phyloP scores from a whole-genome alignment of 1,140 invertebrate genomes.

The Rhizoglyphus robini region DNA sequence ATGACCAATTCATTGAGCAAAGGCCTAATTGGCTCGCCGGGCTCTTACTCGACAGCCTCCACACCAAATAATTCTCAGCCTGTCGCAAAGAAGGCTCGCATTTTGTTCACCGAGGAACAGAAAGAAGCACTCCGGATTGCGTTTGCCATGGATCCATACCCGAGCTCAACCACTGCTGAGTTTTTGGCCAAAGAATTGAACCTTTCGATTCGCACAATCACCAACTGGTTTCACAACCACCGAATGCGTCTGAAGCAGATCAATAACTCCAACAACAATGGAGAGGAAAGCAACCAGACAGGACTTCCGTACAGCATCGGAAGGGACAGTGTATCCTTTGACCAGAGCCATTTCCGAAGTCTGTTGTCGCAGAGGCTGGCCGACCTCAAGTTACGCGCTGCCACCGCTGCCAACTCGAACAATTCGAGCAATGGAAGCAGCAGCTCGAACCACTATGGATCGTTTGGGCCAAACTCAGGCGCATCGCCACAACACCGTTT shows the following conservation, averaged over 20 bases:
- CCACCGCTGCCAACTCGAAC: slow-evolving; percentile 35
- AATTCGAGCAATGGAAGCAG: slow-evolving; percentile 26
- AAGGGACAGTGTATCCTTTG: slow-evolving; percentile 43
- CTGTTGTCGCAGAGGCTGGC: slow-evolving; percentile 65
- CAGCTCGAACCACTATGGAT: slow-evolving; percentile 49
- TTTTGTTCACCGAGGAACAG: slow-evolving; percentile 93
- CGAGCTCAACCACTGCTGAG: slow-evolving; percentile 85
- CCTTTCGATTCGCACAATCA: slow-evolving; percentile 86
- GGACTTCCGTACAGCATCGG: slow-evolving; percentile 6
- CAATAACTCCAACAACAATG: slow-evolving; percentile 45
- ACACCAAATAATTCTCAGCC: slow-evolving; percentile 21
- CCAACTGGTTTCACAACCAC: slow-evolving; percentile 99
- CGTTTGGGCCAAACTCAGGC: neutral
- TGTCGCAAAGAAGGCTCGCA: slow-evolving; percentile 69
- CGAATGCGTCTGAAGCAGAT: slow-evolving; percentile 90
- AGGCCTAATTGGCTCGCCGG: neutral
- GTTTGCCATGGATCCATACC: slow-evolving; percentile 88
- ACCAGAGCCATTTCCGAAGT: slow-evolving; percentile 75
- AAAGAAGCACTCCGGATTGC: slow-evolving; percentile 87
- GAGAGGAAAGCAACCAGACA: slow-evolving; percentile 29
- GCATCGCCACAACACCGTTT: slow-evolving; percentile 4
- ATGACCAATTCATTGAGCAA: slow-evolving; percentile 46
- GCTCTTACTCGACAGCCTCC: neutral
- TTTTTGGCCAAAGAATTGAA: slow-evolving; percentile 78
- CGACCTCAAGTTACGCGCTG: neutral